These are phyloP conservation scores for Nasua narica DNA, from an alignment of 2,797 vertebrate species.

Conservation along the genomic window DNA sequence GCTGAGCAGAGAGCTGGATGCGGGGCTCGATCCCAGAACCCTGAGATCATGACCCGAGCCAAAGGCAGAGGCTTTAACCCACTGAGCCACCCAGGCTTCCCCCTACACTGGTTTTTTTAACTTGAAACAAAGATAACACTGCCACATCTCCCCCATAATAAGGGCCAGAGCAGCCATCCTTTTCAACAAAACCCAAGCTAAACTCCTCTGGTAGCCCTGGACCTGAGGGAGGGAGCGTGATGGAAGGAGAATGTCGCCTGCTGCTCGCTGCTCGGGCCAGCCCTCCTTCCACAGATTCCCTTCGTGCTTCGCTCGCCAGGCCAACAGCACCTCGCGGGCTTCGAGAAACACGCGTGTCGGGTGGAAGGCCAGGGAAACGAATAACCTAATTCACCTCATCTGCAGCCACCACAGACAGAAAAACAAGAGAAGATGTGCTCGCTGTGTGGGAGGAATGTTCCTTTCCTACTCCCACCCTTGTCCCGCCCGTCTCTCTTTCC, in stretches of 20 bases:
- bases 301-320: conserved; percentile 7
- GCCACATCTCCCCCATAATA: background rate
- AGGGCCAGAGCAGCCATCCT: background rate
- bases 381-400: background rate
- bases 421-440: conserved; percentile 27
- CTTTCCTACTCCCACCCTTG: conserved; percentile 50
- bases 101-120: background rate
- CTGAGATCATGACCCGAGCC: no score
- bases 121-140: background rate
- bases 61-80: no score
- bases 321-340: background rate
- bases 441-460: conserved; percentile 8
- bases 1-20: no score
- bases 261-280: background rate
- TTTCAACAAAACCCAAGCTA: background rate
- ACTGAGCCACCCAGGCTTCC: no score
- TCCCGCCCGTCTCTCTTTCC: conserved; percentile 8
- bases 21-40: no score
- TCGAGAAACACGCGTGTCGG: background rate
- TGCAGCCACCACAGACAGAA: background rate
- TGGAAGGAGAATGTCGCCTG: background rate
- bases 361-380: conserved; percentile 43
- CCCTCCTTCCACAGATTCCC: background rate
- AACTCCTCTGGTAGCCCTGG: background rate
- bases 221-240: fast-evolving